Evolutionary conservation across 2,797 vertebrate genomes (phyloP), one percentile per base, ranked within the genome.

Genomic region (Danio albolineatus): DNA sequence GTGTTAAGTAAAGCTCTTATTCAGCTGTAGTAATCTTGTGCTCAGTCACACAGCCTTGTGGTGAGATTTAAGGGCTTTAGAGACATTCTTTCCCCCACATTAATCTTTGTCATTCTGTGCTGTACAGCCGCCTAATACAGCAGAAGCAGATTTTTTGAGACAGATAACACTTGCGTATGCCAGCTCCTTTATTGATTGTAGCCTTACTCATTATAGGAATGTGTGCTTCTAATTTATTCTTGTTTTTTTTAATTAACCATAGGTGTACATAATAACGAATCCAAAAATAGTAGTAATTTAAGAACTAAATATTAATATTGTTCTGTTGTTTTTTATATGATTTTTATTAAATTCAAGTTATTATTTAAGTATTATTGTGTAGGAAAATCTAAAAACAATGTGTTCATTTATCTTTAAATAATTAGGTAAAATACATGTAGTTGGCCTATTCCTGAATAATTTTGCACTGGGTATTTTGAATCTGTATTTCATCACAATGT

Each of bases 61-160:
- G 62, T 5, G 39, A 88, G 88, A 85, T 90, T 86, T 85, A 80
- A 85, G 62, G 86, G 90, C 88, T 90, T 92, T 91, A 82, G 81
- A 65, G 81, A 85, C 76, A 87, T 90, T 64, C 54, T 59, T 78
- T 87, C 66, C 80, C 71, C 73, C 81, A 70, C 51, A 78, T 87
- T 89, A 91, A 90, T 92, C 88, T 84, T 76, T 60, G 28, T 39
- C 44, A 60, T 72, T 71, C 21, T 46, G 12, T 10, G 4, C 66
- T 60, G 41, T 51, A 70, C 49, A 49, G 49, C 17, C 44, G 49
- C 8, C 54, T 71, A 65, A 64, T 80, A 62, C 44, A 38, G 56
- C 9, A 51, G 72, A 73, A 64, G 28, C 59, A 46, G 12, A 77
- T 70, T 67, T 41, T 81, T 7, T 76, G 39, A 54, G 38, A 10